Evolutionary conservation across 2,797 vertebrate species (phyloP).

Genomic region (Spheniscus humboldti): DNA sequence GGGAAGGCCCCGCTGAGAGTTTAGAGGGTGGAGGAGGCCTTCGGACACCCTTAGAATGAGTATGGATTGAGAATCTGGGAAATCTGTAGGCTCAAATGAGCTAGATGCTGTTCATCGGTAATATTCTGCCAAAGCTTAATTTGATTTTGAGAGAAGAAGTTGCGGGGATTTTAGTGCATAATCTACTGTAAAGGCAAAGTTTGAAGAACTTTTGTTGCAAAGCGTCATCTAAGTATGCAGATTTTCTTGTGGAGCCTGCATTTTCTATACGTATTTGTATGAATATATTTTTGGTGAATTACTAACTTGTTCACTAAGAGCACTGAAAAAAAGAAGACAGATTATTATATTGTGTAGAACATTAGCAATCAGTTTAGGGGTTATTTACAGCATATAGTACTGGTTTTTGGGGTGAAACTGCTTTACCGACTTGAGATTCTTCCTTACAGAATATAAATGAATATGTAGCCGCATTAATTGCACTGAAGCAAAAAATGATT

Average conservation of each 20-base stretch:
- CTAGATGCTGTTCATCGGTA: rapidly evolving
- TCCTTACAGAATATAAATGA: conserved; percentile 87
- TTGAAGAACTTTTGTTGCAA: background rate
- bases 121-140: background rate
- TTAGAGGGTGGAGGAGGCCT: background rate
- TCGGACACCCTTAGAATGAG: rapidly evolving
- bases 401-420: background rate
- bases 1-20: no score
- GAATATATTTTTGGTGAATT: background rate
- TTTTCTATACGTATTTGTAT: rapidly evolving
- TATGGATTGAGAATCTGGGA: background rate
- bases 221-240: rapidly evolving
- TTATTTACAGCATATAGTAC: background rate
- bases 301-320: background rate
- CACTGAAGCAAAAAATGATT: conserved; percentile 91
- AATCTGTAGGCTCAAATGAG: background rate
- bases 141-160: background rate
- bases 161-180: rapidly evolving
- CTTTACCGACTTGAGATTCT: conserved; percentile 31
- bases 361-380: background rate
- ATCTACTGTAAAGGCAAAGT: background rate
- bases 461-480: conserved; percentile 88
- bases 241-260: background rate
- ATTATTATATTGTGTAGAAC: background rate
- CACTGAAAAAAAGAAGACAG: background rate